Base-by-base conservation (phyloP, 2,113 vertebrate genomes). In the Oryctolagus cuniculus region DNA sequence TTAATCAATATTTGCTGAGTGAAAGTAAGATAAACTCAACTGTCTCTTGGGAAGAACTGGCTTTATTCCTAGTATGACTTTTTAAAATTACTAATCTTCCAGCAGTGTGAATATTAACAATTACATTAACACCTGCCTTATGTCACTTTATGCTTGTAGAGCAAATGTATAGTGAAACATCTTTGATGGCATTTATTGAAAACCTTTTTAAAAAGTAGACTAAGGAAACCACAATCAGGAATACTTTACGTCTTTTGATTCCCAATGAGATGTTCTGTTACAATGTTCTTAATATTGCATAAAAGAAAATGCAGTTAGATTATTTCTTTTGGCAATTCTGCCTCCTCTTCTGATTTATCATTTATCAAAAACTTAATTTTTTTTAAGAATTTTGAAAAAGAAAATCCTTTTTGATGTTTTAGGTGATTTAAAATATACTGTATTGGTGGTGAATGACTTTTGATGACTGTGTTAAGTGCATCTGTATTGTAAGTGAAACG, bases 401-500 rank as follows among this genome's bases (percentile, higher is more conserved):
- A 97, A 97, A 98, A 98, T 91, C 61, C 84, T 83, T 98, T 98
- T 98, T 98, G 96, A 97, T 98, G 98, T 98, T 98, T 98, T 98
- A 98, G 97, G 98, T 98, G 98, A 98, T 97, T 98, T 98, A 74
- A 95, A 98, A 97, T 98, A 96, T 97, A 97, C 98, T 98, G 97
- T 98, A 98, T 98, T 98, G 98, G 98, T 98, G 98, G 98, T 98
- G 98, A 98, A 98, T 98, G 98, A 98, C 94, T 98, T 97, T 98
- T 98, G 97, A 98, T 98, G 98, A 98, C 97, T 98, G 98, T 99
- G 98, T 98, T 98, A 98, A 98, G 98, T 99, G 98, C 98, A 98
- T 98, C 98, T 98, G 99, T 99, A 99, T 97, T 98, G 99, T 99
- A 99, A 98, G 98, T 98, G 98, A 98, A 98, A 98, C 98, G 98